Base-by-base conservation (phyloP, 2,797 vertebrate genomes). In the Platyrinchus mystaceus region DNA sequence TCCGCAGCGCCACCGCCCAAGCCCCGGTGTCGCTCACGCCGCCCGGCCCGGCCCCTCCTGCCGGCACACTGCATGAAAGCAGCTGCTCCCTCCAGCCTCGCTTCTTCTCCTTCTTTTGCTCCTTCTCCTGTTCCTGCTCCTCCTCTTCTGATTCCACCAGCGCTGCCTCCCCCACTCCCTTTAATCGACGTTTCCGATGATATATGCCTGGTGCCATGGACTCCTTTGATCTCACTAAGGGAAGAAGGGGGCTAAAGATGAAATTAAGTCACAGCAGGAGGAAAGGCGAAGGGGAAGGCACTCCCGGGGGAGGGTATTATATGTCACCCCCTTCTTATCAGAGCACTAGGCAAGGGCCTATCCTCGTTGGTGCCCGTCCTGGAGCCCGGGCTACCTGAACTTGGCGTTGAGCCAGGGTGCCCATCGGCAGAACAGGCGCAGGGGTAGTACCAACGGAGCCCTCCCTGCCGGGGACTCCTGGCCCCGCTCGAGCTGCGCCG, bases 401-500 rank as follows among this genome's bases (percentile, higher is more conserved):
- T 32, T 8, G 56, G 41, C 36, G 3, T 34, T 30, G 50, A 7
- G 14, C 27, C 16, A 64, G 28, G n/a, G 23, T 36, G 36, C 4
- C 60, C 44, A 53, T 3, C 43, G 20, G 37, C 62, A 34, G 52
- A 28, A 41, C 52, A 8, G 70, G 55, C 27, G 1, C 27, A 4
- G 56, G 17, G 53, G 37, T 13, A 18, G 24, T 47, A 44, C 41
- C 17, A 34, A 11, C 12, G 63, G 59, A n/a, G 14, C 70, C 13
- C 37, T 12, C 43, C 34, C 41, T 4, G 1, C 26, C 1, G 0
- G 23, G 1, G 20, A 47, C 50, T 37, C 63, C 36, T 6, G 1
- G 46, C 76, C 77, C 47, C 2, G 4, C 44, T 23, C 5, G 26
- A 73, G 55, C 49, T 1, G 5, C 53, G 15, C 74, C 79, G 87